phyloP scores from a whole-genome alignment of 92 coral and sea anemone genomes.

The Diadumene lineata region DNA sequence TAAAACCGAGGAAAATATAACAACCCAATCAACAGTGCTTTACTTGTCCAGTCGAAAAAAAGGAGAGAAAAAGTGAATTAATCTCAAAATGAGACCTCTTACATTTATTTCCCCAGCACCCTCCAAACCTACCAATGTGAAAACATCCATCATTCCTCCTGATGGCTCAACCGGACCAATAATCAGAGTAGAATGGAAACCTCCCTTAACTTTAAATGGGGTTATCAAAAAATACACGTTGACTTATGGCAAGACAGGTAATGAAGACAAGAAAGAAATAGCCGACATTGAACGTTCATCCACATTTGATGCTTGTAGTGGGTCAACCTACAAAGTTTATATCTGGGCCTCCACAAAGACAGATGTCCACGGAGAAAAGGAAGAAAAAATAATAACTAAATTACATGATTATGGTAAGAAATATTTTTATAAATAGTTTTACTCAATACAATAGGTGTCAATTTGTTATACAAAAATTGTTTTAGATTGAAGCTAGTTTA shows the following conservation, averaged over 20 bases:
- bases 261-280: neutral
- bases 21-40: no score
- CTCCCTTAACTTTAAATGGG: constrained; percentile 4
- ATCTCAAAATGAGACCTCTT: neutral
- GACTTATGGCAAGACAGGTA: constrained; percentile 2
- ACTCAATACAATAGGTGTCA: no score
- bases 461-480: no score
- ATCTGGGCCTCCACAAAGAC: neutral
- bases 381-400: neutral
- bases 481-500: no score
- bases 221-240: neutral
- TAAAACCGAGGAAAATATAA: no score
- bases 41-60: no score
- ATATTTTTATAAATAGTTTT: no score
- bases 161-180: neutral
- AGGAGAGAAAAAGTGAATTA: no score
- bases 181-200: constrained; percentile 9
- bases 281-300: neutral
- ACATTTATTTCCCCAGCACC: constrained; percentile 15
- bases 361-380: neutral
- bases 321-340: neutral
- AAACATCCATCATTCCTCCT: constrained; percentile 7
- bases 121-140: constrained; percentile 14
- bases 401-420: neutral
- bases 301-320: constrained; percentile 4